Base-by-base conservation (phyloP, 2,888 invertebrate genomes). In the Leptura quadrifasciata region DNA sequence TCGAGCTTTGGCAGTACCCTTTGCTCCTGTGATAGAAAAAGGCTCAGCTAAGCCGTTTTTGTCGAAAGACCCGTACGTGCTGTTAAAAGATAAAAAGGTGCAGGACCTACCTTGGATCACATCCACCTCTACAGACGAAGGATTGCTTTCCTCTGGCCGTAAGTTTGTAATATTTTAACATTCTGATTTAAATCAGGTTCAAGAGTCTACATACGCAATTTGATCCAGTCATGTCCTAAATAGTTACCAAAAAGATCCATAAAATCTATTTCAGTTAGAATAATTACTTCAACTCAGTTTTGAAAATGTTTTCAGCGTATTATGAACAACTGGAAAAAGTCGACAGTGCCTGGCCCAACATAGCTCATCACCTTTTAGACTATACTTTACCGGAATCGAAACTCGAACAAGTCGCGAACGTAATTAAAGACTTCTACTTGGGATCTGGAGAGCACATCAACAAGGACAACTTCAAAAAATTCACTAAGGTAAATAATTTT, bases 91-190 rank as follows among this genome's bases (percentile, higher is more conserved):
- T 4, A 94, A 94, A 0, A 88, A 91, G 31, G 92, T 93, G 82
- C 90, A 92, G n/a, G 91, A 93, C 75, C 85, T 93, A 4, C 95
- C 95, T 0, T 93, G 95, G 91, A 90, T 95, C 68, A 90, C 92
- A 0, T 92, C 93, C 3, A 91, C 93, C 61, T 92, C 93, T 0
- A 91, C 92, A 10, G 92, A 94, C 72, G 95, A 95, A 86, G 95
- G 95, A 74, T 89, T 94, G 15, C 93, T 93, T 82, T 94, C 94
- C 24, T 93, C 92, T 58, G 92, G 92, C 84, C 91, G 94, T 94
- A 88, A 80, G 84, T 81, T 39, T 74, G 8, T 39, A 39, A 39
- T 15, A 15, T 15, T 6, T 31, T 31, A 5, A 31, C 3, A 84
- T 91, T 31, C 27, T 31, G 3, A 31, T 31, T 31, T 31, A 31